Evolutionary conservation across 2,113 vertebrate genomes (phyloP).

Genomic region (Poeciliopsis turrubarensis): DNA sequence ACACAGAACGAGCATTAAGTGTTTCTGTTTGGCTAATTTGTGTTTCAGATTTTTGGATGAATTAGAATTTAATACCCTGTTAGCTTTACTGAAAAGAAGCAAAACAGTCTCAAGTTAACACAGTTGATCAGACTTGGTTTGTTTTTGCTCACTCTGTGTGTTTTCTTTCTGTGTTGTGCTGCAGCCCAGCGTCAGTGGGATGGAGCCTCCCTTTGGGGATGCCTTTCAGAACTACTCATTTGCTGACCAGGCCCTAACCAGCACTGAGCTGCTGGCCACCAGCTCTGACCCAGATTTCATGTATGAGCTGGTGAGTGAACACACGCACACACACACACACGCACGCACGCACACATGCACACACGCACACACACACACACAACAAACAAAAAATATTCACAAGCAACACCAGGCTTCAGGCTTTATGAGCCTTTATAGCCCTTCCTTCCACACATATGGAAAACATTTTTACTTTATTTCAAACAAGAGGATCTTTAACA

Average conservation of each 20-base stretch:
- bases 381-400: conserved; percentile 2
- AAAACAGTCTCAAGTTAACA: no score
- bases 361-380: background rate
- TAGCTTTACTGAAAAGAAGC: no score
- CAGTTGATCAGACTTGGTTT: no score
- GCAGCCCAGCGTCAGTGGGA: conserved; percentile 96
- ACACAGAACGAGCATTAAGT: background rate
- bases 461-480: background rate
- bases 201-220: conserved; percentile 98
- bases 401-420: conserved; percentile 1
- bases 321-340: background rate
- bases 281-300: conserved; percentile 99
- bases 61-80: background rate
- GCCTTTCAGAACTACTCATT: conserved; percentile 97
- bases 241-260: conserved; percentile 97
- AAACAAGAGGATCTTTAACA: no score
- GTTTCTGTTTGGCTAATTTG: background rate
- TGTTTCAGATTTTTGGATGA: background rate
- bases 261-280: conserved; percentile 95
- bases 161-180: conserved; percentile 9
- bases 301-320: conserved; percentile 94
- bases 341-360: background rate
- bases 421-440: no score
- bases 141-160: background rate
- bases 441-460: background rate